Evolutionary conservation across 2,797 vertebrate genomes (phyloP).

Genomic region (Melopsittacus undulatus): DNA sequence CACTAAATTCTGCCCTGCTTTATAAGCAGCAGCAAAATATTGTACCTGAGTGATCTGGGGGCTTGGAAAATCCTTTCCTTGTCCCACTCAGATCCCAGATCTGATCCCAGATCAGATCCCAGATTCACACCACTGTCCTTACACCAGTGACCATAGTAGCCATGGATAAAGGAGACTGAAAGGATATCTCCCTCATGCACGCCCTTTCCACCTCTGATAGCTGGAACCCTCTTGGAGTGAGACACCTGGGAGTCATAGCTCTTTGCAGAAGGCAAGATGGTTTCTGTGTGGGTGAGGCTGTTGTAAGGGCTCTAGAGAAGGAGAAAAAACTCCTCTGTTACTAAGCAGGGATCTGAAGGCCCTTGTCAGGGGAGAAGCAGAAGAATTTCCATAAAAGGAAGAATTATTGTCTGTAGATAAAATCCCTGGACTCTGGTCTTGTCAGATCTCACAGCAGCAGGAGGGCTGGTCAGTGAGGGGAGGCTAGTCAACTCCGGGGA

Average conservation of each 20-base stretch:
- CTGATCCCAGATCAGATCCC: not conserved
- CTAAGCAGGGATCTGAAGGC: constrained; percentile 72
- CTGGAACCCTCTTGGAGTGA: not conserved
- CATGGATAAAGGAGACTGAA: not conserved
- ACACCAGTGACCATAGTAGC: not conserved
- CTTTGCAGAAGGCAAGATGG: constrained; percentile 41
- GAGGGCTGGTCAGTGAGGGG: not conserved
- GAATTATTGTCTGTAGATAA: constrained; percentile 44
- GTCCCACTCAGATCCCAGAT: not conserved
- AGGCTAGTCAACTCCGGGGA: not conserved
- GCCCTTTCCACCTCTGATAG: not conserved
- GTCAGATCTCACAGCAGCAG: not conserved
- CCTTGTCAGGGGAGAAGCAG: constrained; percentile 65
- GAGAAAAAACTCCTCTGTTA: constrained; percentile 67
- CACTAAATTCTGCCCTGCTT: not conserved
- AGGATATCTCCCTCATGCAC: not conserved
- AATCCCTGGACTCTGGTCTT: constrained; percentile 19
- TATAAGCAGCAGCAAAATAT: not conserved
- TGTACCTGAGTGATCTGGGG: not conserved
- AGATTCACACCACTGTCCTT: not conserved
- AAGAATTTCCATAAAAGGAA: constrained; percentile 73
- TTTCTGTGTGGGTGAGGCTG: constrained; percentile 65
- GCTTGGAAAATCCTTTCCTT: not conserved
- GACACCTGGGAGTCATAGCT: not conserved
- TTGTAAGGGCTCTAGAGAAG: constrained; percentile 54